Evolutionary conservation across 2,888 invertebrate genomes (phyloP).

Genomic region (Tolmerus cingulatus): DNA sequence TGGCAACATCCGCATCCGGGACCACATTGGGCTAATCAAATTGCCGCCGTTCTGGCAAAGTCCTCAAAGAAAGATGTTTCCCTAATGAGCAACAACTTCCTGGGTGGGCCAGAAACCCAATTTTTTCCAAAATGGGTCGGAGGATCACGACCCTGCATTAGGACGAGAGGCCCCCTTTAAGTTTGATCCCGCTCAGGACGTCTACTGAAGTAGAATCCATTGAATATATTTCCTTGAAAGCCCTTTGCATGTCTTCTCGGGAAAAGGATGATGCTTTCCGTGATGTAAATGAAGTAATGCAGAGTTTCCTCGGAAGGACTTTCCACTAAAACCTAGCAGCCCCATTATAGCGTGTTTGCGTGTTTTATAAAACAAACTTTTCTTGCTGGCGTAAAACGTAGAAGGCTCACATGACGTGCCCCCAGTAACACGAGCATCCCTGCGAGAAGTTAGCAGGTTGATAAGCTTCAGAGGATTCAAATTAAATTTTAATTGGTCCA

Average conservation of each 20-base stretch:
- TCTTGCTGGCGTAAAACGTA: background rate
- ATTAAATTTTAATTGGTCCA: conserved; percentile 33
- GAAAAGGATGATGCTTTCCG: conserved; percentile 6
- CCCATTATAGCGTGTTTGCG: background rate
- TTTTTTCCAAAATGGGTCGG: background rate
- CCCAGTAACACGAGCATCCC: background rate
- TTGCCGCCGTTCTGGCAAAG: background rate
- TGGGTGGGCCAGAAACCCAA: background rate
- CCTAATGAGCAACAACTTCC: conserved; percentile 34
- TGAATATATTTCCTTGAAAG: conserved; percentile 14
- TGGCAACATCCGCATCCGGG: background rate
- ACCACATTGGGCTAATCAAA: conserved; percentile 17
- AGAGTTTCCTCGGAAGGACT: background rate
- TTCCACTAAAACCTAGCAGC: background rate
- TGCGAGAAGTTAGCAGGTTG: background rate
- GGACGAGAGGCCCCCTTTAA: background rate
- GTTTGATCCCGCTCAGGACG: background rate
- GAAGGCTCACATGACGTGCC: background rate
- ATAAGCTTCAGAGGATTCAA: background rate
- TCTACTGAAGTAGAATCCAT: background rate
- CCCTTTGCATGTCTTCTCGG: background rate
- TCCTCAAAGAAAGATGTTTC: conserved; percentile 20
- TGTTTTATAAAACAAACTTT: background rate
- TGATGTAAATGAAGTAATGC: conserved; percentile 26
- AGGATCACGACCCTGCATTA: background rate